Conservation (phyloP, 2,888 invertebrate species). For the Allolobophora icterica region DNA sequence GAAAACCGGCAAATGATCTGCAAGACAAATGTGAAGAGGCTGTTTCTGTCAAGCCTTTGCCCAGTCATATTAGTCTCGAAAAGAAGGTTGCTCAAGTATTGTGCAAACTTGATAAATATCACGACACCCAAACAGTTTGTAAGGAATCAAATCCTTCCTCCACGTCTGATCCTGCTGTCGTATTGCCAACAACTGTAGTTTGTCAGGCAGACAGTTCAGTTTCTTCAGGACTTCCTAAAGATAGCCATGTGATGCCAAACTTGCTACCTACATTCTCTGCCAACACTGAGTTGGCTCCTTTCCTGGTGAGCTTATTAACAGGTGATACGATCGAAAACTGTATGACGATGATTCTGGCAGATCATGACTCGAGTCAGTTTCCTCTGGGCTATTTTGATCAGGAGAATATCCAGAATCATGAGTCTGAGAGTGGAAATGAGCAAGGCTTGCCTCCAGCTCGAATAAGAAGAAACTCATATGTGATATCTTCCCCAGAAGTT, state of each 20-base stretch:
- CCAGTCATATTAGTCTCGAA: constrained; percentile 2
- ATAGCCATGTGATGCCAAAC: neutral
- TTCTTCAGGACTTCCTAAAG: neutral
- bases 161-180: neutral
- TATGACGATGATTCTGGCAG: neutral
- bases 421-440: neutral
- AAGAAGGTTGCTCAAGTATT: neutral
- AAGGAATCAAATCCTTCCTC: neutral
- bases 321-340: neutral
- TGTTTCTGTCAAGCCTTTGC: neutral
- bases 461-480: constrained; percentile 4
- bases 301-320: neutral
- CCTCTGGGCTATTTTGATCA: neutral
- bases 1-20: neutral
- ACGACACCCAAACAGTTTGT: neutral
- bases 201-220: neutral
- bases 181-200: neutral
- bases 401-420: neutral
- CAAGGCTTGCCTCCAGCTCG: neutral
- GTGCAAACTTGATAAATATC: constrained; percentile 17
- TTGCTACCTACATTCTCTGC: neutral
- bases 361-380: neutral
- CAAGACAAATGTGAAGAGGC: neutral
- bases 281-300: neutral
- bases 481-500: neutral